These are phyloP conservation scores for Oeneis ivallda DNA, from an alignment of 2,888 invertebrate genomes.

Conservation along the genomic window DNA sequence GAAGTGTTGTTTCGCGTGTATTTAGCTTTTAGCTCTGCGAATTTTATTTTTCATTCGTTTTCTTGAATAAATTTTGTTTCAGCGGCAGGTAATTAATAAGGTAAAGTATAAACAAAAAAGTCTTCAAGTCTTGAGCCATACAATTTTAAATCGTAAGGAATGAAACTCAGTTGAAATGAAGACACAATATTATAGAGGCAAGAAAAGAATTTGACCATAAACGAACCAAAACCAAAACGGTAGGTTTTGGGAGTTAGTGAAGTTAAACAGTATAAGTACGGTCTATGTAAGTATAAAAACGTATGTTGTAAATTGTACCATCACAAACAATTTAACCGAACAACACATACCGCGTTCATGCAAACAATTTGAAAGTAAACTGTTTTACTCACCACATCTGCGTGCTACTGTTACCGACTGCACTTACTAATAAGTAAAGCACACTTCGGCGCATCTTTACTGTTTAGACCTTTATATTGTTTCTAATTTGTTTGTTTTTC, in stretches of 20 bases:
- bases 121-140: not conserved
- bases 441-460: constrained; percentile 64
- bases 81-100: not conserved
- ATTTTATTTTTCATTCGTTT: constrained; percentile 4
- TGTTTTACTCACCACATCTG: constrained; percentile 42
- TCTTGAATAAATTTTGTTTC: constrained; percentile 9
- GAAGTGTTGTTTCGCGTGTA: constrained; percentile 15
- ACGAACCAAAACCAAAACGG: too few relatives aligned
- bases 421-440: constrained; percentile 54
- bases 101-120: not conserved
- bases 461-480: constrained; percentile 65
- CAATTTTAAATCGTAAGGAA: not conserved
- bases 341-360: constrained; percentile 3
- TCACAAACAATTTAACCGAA: constrained; percentile 18
- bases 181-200: not conserved
- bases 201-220: not conserved
- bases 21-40: constrained; percentile 9
- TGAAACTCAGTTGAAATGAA: not conserved
- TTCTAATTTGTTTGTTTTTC: constrained; percentile 67
- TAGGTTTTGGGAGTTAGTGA: not conserved
- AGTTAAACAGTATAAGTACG: not conserved
- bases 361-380: constrained; percentile 37
- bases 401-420: constrained; percentile 43
- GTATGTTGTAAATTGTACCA: constrained; percentile 1
- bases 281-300: not conserved